phyloP scores from a whole-genome alignment of 1,140 invertebrate genomes.

The Calephelis nemesis region DNA sequence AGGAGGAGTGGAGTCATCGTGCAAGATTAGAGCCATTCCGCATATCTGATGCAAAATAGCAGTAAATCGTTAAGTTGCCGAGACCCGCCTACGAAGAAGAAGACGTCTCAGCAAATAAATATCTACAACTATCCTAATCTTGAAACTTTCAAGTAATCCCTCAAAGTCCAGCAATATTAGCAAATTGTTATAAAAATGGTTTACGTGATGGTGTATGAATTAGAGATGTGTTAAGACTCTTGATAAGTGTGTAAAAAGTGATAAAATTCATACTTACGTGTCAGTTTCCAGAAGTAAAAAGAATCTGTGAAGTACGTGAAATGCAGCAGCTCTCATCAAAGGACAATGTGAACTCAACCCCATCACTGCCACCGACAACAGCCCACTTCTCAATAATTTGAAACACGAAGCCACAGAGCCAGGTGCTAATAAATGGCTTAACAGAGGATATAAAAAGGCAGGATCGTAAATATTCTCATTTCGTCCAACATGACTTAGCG shows the following conservation, averaged over 20 bases:
- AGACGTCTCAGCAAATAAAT: too few species aligned
- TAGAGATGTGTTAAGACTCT: neutral
- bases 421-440: conserved; percentile 82
- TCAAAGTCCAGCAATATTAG: too few species aligned
- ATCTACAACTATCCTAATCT: too few species aligned
- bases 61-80: too few species aligned
- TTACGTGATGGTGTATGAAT: neutral
- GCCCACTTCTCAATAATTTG: conserved; percentile 82
- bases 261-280: conserved; percentile 70
- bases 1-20: too few species aligned
- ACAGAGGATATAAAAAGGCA: conserved; percentile 85
- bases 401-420: conserved; percentile 83
- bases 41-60: too few species aligned
- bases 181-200: too few species aligned
- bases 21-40: too few species aligned
- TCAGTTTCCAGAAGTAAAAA: conserved; percentile 84
- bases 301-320: conserved; percentile 83
- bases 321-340: conserved; percentile 82
- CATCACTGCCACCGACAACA: conserved; percentile 82
- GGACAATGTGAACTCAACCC: conserved; percentile 81
- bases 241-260: neutral
- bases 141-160: too few species aligned
- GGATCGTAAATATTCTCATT: conserved; percentile 83
- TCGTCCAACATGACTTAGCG: conserved; percentile 39
- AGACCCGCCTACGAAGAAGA: too few species aligned